Evolutionary conservation across 2,797 vertebrate species (phyloP).

Genomic region (Orientallactaga sibirica): DNA sequence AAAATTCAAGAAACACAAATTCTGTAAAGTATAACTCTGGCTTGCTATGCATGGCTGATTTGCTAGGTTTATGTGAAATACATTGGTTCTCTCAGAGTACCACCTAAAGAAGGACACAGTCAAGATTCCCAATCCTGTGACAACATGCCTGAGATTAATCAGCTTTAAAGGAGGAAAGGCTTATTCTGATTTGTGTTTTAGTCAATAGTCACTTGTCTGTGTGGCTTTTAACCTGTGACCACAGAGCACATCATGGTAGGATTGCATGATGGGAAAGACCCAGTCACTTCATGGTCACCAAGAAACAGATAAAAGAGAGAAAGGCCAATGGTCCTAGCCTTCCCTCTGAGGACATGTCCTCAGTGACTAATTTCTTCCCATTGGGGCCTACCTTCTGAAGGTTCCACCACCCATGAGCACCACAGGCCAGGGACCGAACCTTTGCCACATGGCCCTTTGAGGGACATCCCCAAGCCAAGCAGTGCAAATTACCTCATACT

Average conservation of each 20-base stretch:
- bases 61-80: slow-evolving; percentile 23
- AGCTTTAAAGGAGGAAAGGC: neutral
- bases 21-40: neutral
- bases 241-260: neutral
- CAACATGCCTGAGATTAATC: neutral
- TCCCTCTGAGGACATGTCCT: neutral
- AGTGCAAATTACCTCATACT: neutral
- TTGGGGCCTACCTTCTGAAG: neutral
- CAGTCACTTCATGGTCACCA: neutral
- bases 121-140: neutral
- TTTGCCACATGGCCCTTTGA: neutral
- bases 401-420: neutral
- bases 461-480: neutral
- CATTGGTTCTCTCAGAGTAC: neutral
- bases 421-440: neutral
- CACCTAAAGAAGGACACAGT: neutral
- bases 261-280: neutral
- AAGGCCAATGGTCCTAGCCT: neutral
- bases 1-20: slow-evolving; percentile 5
- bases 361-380: neutral
- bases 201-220: neutral
- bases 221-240: neutral
- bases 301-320: neutral
- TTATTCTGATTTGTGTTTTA: neutral
- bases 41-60: neutral